Conservation (phyloP, 2,888 invertebrate genomes). For the Dione vanillae region DNA sequence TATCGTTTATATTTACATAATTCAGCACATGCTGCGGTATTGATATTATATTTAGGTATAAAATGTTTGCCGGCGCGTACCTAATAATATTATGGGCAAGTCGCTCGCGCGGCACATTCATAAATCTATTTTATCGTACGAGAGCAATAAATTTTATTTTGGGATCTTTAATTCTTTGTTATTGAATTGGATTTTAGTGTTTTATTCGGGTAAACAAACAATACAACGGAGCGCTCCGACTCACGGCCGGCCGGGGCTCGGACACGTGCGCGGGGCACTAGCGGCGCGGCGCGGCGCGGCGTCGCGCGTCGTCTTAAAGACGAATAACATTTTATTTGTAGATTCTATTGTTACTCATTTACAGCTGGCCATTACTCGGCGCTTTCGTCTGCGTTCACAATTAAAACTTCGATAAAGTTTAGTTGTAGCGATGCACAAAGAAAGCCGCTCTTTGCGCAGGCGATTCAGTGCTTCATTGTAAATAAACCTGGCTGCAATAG, state of each 20-base stretch:
- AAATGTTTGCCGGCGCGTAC: slow-evolving; percentile 67
- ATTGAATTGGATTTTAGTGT: slow-evolving; percentile 85
- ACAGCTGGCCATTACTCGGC: slow-evolving; percentile 65
- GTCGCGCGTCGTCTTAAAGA: slow-evolving; percentile 71
- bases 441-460: slow-evolving; percentile 75
- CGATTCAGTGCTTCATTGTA: slow-evolving; percentile 71
- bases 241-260: slow-evolving; percentile 74
- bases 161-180: slow-evolving; percentile 85
- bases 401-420: slow-evolving; percentile 80
- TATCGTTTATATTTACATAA: slow-evolving; percentile 49
- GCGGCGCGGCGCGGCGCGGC: slow-evolving; percentile 59
- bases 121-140: slow-evolving; percentile 84
- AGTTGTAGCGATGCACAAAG: slow-evolving; percentile 71
- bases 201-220: slow-evolving; percentile 84
- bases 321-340: slow-evolving; percentile 77
- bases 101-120: slow-evolving; percentile 68
- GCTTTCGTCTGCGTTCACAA: slow-evolving; percentile 79
- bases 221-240: slow-evolving; percentile 77
- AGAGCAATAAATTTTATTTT: slow-evolving; percentile 84
- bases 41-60: slow-evolving; percentile 51
- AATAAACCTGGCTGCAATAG: slow-evolving; percentile 67
- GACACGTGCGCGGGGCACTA: slow-evolving; percentile 74
- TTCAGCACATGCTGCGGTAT: slow-evolving; percentile 44
- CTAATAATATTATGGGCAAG: slow-evolving; percentile 74
- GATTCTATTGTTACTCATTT: slow-evolving; percentile 57